phyloP scores from a whole-genome alignment of 2,113 vertebrate species.

The Centropristis striata region DNA sequence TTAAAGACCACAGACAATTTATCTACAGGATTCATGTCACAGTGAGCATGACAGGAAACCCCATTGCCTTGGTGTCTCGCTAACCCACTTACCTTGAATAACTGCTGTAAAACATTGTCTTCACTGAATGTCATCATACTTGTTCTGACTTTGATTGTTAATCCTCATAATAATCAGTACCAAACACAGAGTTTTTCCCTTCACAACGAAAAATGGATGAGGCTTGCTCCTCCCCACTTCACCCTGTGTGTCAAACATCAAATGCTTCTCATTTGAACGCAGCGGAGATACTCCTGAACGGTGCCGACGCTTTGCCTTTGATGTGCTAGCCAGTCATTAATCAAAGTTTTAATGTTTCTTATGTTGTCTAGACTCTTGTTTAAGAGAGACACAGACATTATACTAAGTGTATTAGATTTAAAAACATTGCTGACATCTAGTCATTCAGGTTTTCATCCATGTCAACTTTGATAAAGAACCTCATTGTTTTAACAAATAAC shows the following conservation, averaged over 20 bases:
- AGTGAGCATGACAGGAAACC: background rate
- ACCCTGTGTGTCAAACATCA: slow-evolving; percentile 57
- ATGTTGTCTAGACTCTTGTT: slow-evolving; percentile 40
- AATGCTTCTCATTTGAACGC: slow-evolving; percentile 55
- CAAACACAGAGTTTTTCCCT: slow-evolving; percentile 26
- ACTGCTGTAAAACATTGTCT: slow-evolving; percentile 2
- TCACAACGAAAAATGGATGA: slow-evolving; percentile 39
- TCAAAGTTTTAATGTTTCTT: slow-evolving; percentile 31
- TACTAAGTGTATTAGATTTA: background rate
- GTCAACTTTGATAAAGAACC: background rate
- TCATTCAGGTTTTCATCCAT: background rate
- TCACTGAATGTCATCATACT: slow-evolving; percentile 25
- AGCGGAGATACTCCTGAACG: slow-evolving; percentile 24
- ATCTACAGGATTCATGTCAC: background rate
- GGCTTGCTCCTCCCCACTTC: slow-evolving; percentile 18
- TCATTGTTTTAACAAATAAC: background rate
- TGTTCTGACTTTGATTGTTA: slow-evolving; percentile 32
- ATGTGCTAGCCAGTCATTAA: slow-evolving; percentile 54
- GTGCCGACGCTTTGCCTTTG: slow-evolving; percentile 27
- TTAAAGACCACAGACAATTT: background rate
- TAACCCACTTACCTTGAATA: background rate
- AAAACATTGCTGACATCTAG: background rate
- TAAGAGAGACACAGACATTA: background rate
- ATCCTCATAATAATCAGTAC: slow-evolving; percentile 39
- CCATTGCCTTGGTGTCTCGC: background rate